Conservation (phyloP, 1,140 invertebrate species). For the Gryllus bimaculatus region DNA sequence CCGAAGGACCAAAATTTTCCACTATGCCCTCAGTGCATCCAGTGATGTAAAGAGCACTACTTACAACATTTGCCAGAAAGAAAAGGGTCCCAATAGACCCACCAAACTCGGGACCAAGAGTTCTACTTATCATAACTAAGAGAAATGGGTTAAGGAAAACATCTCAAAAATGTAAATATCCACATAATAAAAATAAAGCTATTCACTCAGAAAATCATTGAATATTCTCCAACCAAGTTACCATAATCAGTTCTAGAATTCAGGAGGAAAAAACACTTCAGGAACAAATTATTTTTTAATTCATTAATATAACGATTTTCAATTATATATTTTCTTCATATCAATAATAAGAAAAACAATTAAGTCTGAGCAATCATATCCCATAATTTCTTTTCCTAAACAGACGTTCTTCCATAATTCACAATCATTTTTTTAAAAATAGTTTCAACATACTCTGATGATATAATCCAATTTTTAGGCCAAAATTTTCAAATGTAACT, state of each 20-base stretch:
- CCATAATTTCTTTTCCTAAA: no score
- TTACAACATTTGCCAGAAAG: slow-evolving; percentile 93
- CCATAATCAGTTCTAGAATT: not conserved
- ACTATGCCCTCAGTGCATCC: slow-evolving; percentile 95
- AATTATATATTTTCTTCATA: no score
- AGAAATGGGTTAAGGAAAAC: slow-evolving; percentile 28
- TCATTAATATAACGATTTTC: no score
- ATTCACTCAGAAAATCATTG: not conserved
- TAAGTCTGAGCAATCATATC: no score
- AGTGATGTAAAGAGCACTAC: slow-evolving; percentile 85
- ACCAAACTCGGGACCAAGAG: slow-evolving; percentile 92
- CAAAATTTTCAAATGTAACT: no score
- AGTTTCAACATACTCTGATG: no score
- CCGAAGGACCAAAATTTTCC: slow-evolving; percentile 86
- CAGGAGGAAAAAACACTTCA: no score
- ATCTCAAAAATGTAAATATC: not conserved
- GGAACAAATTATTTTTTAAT: no score
- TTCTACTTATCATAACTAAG: slow-evolving; percentile 97
- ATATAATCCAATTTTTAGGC: no score
- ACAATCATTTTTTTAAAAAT: no score
- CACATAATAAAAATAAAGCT: not conserved
- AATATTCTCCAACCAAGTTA: not conserved
- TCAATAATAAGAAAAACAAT: no score
- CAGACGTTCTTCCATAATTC: no score
- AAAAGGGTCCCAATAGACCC: slow-evolving; percentile 93